phyloP scores from a whole-genome alignment of 2,888 invertebrate species.

The Hydropsyche betteni region DNA sequence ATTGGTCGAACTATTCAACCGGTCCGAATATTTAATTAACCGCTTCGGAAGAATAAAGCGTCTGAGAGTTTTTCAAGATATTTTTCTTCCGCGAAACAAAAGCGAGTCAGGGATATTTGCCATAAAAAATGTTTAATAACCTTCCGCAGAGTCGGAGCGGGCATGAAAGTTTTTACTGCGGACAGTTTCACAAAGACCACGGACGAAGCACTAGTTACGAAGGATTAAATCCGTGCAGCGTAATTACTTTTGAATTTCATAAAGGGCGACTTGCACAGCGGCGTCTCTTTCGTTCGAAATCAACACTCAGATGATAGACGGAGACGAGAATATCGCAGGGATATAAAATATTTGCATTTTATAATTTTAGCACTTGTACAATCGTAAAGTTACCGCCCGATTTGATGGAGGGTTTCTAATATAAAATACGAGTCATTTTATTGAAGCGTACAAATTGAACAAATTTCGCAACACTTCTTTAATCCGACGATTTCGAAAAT shows the following conservation, averaged over 20 bases:
- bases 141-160: background rate
- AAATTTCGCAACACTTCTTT: background rate
- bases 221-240: constrained; percentile 41
- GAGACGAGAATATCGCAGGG: constrained; percentile 23
- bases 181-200: constrained; percentile 24
- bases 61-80: background rate
- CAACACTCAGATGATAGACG: background rate
- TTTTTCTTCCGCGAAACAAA: too few relatives aligned
- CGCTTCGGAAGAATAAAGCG: background rate
- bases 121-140: constrained; percentile 32
- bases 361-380: constrained; percentile 33
- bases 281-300: background rate
- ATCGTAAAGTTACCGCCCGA: constrained; percentile 10
- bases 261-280: background rate
- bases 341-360: constrained; percentile 41
- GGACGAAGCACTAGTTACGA: constrained; percentile 28
- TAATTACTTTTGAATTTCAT: constrained; percentile 44
- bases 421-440: background rate
- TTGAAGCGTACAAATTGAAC: background rate
- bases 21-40: constrained; percentile 9
- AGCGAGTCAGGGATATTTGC: background rate
- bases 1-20: constrained; percentile 14
- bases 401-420: background rate
- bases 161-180: constrained; percentile 35
- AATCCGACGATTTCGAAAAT: too few relatives aligned